A percentile compares a stretch with the other conserved stretches of the same genome.
phyloP scores from a whole-genome alignment of 2,113 vertebrate species.

The Aspiorhynchus laticeps region DNA sequence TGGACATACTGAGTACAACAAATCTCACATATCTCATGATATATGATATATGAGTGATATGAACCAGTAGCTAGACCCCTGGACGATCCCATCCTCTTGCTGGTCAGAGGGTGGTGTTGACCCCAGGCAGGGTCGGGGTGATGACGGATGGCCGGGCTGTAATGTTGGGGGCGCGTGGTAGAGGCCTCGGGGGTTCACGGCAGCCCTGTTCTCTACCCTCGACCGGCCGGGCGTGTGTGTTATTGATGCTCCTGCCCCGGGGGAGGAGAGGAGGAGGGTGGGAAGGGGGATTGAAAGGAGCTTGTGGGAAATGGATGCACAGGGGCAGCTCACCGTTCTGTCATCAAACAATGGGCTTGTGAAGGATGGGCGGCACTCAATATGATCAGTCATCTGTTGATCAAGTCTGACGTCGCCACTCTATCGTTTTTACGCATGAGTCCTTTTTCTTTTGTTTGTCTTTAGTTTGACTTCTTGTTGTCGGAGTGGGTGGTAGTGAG shows the following conservation, averaged over 20 bases:
- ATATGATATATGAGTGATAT: conserved; percentile 40
- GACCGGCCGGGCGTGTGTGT: conserved; percentile 75
- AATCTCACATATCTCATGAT: conserved; percentile 5
- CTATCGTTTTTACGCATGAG: conserved; percentile 30
- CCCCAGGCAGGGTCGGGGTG: conserved; percentile 57
- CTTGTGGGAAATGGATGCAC: conserved; percentile 90
- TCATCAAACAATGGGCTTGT: conserved; percentile 93
- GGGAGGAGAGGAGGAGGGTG: conserved; percentile 81
- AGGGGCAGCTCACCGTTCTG: conserved; percentile 84
- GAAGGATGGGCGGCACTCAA: conserved; percentile 89
- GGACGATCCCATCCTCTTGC: conserved; percentile 49
- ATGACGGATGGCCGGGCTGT: conserved; percentile 76
- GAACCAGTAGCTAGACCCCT: conserved; percentile 51
- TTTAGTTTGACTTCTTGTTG: conserved; percentile 42
- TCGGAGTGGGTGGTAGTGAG: background rate
- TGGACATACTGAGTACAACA: conserved; percentile 34
- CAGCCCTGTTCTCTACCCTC: conserved; percentile 68
- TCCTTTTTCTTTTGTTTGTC: conserved; percentile 40
- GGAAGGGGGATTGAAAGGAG: conserved; percentile 80
- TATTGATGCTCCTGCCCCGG: conserved; percentile 97
- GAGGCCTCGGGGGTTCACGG: conserved; percentile 73
- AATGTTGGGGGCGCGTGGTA: conserved; percentile 74
- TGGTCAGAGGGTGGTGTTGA: conserved; percentile 54
- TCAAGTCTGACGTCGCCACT: conserved; percentile 80
- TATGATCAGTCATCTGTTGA: conserved; percentile 99